Base-by-base conservation (phyloP, 2,797 vertebrate genomes). In the Chloroceryle amazona region DNA sequence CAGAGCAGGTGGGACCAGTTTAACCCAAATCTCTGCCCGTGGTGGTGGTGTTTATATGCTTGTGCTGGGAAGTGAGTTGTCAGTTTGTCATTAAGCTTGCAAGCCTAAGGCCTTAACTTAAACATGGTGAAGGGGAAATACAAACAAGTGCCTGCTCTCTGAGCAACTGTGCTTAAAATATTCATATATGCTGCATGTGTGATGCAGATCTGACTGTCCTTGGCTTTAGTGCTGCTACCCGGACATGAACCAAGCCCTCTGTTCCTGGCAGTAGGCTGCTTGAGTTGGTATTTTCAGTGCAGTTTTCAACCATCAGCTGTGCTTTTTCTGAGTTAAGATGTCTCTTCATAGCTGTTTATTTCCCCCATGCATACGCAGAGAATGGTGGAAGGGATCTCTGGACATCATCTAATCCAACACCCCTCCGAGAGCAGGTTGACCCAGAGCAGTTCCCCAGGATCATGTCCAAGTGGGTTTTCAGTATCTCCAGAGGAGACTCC, bases 11-110 rank as follows among this genome's bases (percentile, higher is more conserved):
- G 31, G 35, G 31, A 94, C 39, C 15, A 9, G 33, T 66, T 83
- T 25, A 57, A 31, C 39, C 25, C 52, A 39, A 44, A 39, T 33
- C 31, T 66, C 63, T 55, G 47, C 67, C 68, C 61, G 18, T 49
- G 41, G 16, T 0, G 5, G 0, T 60, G n/a, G 16, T 63, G 47
- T 12, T 57, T 28, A 3, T 37, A 1, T 54, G 47, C 23, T 55
- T 70, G 9, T 37, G 47, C 58, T n/a, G 2, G 20, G 16, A 58
- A 33, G 5, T 3, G 41, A 63, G 18, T 42, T 88, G 71, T 0
- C 14, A 4, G 20, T 41, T 71, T 79, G 23, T 16, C 39, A 18
- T 22, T 12, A 46, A 42, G 22, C 54, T 39, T 81, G 62, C 37
- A 72, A 84, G 58, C 20, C 18, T 21, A 6, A 74, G 37, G 80